A percentile compares a stretch with the other conserved stretches of the same genome.
These are phyloP conservation scores for Pangasianodon gigas DNA, from an alignment of 2,113 vertebrate genomes.

Conservation along the genomic window DNA sequence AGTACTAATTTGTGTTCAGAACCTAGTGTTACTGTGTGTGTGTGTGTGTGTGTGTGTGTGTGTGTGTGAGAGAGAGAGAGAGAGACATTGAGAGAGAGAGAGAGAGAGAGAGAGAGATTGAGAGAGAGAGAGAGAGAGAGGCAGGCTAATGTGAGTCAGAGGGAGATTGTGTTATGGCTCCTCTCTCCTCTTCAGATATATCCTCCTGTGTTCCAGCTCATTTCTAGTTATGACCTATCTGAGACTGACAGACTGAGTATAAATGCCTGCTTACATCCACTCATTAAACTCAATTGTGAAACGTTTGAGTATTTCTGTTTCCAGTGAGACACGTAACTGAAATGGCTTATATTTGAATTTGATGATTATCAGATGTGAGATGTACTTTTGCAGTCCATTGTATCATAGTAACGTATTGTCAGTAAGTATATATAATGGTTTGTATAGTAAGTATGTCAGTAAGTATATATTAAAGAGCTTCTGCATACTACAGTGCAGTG, in stretches of 20 bases:
- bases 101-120: no score
- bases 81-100: no score
- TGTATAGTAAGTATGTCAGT: not conserved
- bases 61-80: no score
- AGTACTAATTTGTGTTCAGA: not conserved
- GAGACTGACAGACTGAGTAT: not conserved
- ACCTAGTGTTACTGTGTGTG: not conserved
- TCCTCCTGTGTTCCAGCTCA: not conserved
- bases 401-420: not conserved
- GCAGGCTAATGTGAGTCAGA: no score
- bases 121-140: no score
- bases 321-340: not conserved
- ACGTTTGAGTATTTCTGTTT: not conserved
- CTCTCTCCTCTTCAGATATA: not conserved
- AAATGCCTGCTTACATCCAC: not conserved
- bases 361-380: not conserved
- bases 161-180: not conserved
- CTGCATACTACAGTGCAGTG: no score
- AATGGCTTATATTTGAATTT: not conserved
- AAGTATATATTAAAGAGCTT: not conserved
- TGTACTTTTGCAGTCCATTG: not conserved
- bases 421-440: not conserved
- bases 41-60: not conserved
- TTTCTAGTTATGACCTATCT: not conserved
- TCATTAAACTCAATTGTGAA: not conserved